phyloP scores from a whole-genome alignment of 1,140 invertebrate species.

The Sminthurinus signatus region DNA sequence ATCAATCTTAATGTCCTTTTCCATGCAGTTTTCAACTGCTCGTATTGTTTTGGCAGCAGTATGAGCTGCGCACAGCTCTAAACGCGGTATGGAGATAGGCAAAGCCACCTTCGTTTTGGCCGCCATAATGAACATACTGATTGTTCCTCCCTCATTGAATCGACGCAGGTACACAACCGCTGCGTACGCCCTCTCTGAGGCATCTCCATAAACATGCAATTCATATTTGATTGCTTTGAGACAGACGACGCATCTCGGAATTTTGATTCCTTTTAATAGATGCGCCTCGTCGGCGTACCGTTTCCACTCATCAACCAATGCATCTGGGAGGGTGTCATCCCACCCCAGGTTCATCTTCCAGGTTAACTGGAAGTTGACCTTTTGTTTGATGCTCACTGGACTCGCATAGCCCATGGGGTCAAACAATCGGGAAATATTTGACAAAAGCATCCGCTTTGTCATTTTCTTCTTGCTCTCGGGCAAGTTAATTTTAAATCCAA shows the following conservation, averaged over 20 bases:
- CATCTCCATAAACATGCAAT: not conserved
- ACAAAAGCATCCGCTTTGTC: conserved; percentile 38
- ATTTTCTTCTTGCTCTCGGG: not conserved
- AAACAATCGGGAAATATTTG: not conserved
- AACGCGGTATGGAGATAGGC: conserved; percentile 1
- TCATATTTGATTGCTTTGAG: not conserved
- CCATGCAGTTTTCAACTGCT: not conserved
- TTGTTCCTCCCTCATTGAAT: not conserved
- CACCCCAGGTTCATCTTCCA: not conserved
- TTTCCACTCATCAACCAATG: not conserved
- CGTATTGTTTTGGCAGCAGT: not conserved
- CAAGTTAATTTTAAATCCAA: conserved; percentile 1
- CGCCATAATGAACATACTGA: not conserved
- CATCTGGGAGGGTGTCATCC: not conserved
- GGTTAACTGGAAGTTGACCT: not conserved
- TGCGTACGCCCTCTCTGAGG: not conserved
- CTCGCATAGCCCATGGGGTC: not conserved
- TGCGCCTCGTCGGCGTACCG: not conserved
- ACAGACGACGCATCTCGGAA: not conserved
- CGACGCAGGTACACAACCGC: not conserved
- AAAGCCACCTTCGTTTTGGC: not conserved
- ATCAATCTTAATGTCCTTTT: not conserved
- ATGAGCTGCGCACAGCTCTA: conserved; percentile 17
- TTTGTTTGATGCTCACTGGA: not conserved
- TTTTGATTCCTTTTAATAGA: not conserved